phyloP scores from a whole-genome alignment of 1,140 invertebrate species.

The Triops cancriformis region DNA sequence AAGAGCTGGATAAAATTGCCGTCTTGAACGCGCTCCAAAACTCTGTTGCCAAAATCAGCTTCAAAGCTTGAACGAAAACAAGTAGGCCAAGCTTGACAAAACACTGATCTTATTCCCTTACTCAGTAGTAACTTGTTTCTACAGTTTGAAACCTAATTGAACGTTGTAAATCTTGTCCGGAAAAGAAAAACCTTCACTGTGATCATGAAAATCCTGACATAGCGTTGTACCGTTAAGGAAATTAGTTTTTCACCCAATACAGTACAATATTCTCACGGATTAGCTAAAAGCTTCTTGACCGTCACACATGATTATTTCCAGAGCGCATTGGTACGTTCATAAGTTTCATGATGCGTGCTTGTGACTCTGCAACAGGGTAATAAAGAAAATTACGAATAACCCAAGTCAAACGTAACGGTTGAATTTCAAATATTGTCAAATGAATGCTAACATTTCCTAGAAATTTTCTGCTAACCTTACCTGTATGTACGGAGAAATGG shows the following conservation, averaged over 20 bases:
- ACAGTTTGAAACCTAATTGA: neutral
- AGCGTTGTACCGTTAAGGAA: neutral
- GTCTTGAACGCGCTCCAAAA: slow-evolving; percentile 67
- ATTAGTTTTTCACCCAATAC: neutral
- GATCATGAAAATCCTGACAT: neutral
- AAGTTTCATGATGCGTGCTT: too few species aligned
- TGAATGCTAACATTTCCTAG: too few species aligned
- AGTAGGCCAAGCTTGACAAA: neutral
- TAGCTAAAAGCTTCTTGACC: neutral
- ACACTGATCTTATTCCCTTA: slow-evolving; percentile 14
- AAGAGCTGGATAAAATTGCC: slow-evolving; percentile 82
- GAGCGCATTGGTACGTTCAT: too few species aligned
- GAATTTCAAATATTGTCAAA: too few species aligned
- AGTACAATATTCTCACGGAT: neutral
- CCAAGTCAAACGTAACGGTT: too few species aligned
- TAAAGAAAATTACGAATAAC: too few species aligned
- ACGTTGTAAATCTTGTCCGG: neutral
- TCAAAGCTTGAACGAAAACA: neutral
- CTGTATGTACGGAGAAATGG: too few species aligned
- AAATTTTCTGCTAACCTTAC: too few species aligned
- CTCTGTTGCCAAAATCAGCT: slow-evolving; percentile 2
- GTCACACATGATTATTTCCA: neutral
- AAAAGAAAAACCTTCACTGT: neutral
- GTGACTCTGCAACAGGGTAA: too few species aligned
- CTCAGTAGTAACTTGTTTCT: neutral